Percentiles rank a stretch among this genome's conserved stretches.
These are phyloP conservation scores for Pedionomus torquatus DNA, from an alignment of 2,113 vertebrate species.

Conservation along the genomic window DNA sequence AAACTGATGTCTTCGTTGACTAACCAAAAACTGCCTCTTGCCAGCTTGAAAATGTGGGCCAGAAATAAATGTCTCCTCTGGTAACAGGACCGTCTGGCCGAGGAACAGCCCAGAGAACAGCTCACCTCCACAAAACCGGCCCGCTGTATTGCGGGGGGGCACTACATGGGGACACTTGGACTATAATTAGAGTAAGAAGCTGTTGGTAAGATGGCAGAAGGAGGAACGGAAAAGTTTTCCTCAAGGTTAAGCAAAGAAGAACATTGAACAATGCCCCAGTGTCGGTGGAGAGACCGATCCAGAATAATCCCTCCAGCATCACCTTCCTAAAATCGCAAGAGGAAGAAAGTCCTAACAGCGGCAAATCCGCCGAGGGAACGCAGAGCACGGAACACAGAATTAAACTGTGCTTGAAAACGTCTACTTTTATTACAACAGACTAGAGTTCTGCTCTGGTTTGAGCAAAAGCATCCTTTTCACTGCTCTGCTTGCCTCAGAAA, in stretches of 20 bases:
- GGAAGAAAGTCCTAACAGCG: neutral
- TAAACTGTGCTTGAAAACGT: neutral
- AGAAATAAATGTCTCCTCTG: neutral
- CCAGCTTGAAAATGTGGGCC: neutral
- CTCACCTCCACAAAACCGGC: neutral
- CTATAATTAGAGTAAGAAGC: neutral
- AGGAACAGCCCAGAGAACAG: neutral
- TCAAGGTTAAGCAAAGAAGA: neutral
- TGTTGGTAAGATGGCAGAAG: neutral
- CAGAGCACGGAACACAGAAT: neutral
- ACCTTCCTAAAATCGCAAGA: neutral
- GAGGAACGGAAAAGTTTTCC: neutral
- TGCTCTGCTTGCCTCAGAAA: neutral
- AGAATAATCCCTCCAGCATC: neutral
- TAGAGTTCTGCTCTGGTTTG: neutral
- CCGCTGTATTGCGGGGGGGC: neutral
- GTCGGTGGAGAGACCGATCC: neutral
- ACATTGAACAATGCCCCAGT: fast-evolving
- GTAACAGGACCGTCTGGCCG: neutral
- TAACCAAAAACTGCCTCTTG: neutral
- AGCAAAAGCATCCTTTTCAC: neutral
- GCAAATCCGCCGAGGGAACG: neutral
- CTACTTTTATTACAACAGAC: neutral
- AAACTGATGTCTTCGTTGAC: neutral
- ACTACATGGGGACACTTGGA: neutral